Conservation (phyloP, 2,113 vertebrate species). For the Arvicanthis niloticus region DNA sequence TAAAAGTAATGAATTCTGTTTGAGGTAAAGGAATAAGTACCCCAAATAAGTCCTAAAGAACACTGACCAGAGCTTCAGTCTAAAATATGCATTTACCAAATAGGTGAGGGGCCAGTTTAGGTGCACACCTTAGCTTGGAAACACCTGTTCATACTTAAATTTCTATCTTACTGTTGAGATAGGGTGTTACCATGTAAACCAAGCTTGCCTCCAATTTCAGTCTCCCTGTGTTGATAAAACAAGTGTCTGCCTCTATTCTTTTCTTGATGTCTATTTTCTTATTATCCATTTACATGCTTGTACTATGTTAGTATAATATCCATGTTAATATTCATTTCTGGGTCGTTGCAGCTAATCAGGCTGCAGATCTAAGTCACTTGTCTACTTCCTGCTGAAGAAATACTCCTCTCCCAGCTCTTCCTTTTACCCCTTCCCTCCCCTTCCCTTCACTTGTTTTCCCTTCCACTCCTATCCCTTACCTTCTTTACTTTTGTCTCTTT, state of each 20-base stretch:
- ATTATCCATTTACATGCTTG: background rate
- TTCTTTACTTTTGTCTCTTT: background rate
- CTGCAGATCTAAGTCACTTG: background rate
- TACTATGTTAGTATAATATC: background rate
- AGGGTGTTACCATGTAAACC: background rate
- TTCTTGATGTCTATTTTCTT: background rate
- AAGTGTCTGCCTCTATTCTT: background rate
- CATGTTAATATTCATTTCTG: background rate
- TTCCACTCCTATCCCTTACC: no score
- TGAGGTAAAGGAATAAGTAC: background rate
- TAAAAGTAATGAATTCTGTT: background rate
- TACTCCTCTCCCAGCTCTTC: background rate
- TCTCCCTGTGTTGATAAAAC: background rate
- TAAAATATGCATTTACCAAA: background rate
- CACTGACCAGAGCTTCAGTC: background rate
- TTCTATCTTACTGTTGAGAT: background rate
- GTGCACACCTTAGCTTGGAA: background rate
- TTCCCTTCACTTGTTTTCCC: background rate
- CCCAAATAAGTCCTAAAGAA: background rate
- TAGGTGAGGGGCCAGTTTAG: background rate
- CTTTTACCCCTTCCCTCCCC: background rate
- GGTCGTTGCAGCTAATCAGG: background rate
- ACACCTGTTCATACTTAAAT: background rate
- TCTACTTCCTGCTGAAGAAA: background rate
- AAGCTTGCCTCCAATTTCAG: background rate